Conservation (phyloP, 2,113 vertebrate species). For the sheep (Ovis aries) region DNA sequence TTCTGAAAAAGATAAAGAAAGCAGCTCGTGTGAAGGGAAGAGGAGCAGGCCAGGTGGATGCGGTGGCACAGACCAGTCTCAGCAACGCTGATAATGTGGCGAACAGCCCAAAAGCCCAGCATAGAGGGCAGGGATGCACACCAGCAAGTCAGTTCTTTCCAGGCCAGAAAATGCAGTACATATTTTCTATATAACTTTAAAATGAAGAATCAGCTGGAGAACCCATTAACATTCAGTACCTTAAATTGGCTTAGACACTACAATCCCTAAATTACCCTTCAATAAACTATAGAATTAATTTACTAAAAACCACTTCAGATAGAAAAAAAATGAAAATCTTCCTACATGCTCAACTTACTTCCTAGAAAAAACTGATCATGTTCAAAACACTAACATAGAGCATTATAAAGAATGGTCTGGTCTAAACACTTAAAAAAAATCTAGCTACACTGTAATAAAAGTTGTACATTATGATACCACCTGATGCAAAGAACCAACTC, state of each 20-base stretch:
- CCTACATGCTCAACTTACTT: not conserved
- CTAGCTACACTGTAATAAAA: not conserved
- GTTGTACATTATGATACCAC: not conserved
- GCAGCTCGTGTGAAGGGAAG: not conserved
- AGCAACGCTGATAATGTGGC: not conserved
- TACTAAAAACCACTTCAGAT: not conserved
- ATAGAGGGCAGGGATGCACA: not conserved
- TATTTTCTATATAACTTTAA: not conserved
- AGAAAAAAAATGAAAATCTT: not conserved
- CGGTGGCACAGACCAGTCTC: not conserved
- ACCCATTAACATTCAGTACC: not conserved
- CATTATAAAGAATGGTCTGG: not conserved
- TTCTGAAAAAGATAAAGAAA: not conserved
- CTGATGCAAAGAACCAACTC: accelerated
- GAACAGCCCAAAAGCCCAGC: not conserved
- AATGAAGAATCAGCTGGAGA: not conserved
- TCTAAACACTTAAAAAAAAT: not conserved
- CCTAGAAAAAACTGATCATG: not conserved
- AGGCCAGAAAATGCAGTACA: not conserved
- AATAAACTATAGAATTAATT: not conserved
- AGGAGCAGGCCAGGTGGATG: not conserved
- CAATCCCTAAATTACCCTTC: not conserved
- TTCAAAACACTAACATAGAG: not conserved
- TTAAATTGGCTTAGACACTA: not conserved
- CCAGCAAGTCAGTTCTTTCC: not conserved